Evolutionary conservation across 2,797 vertebrate species (phyloP), one percentile per base, ranked within the genome.

Genomic region (Enoplosus armatus): DNA sequence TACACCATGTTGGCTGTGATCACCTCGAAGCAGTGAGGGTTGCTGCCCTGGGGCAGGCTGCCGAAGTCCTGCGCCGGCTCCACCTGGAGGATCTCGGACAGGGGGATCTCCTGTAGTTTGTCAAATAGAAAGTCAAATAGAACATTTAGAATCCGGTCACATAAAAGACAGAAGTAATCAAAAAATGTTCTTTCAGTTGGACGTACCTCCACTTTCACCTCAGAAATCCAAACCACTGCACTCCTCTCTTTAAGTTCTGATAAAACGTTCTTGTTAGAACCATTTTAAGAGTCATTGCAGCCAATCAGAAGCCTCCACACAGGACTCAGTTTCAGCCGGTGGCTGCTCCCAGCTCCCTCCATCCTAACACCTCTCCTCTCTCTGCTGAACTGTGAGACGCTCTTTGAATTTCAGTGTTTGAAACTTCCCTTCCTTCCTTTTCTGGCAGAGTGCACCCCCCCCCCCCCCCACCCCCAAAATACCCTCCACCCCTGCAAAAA

Each of bases 11-110:
- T 96, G 86, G 96, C 95, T 6, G 97, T 98, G 94, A 98, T 96
- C 90, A 98, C 96, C 95, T 98, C 96, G 90, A 98, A 98, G 94
- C 97, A 98, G 95, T 98, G 97, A 3, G 96, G 96, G 91, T 95
- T 97, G 90, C 96, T 96, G 87, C 95, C 96, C 90, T 94, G 95
- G 15, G 96, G 93, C 82, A 96, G 89, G 39, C 93, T 93, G 79
- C 92, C 84, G 73, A 97, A 94, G 93, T 97, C 96, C 91, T 92
- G 95, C 8, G 96, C 96, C 4, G 88, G 92, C 90, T 96, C 96
- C 91, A 98, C 95, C 89, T 96, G 97, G 27, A 98, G 96, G 94
- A 98, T 98, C 96, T 98, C 97, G 26, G 97, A 98, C 90, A 98
- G 95, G 11, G 97, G 97, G 90, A 98, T 97, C 95, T 98, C 97